phyloP scores from a whole-genome alignment of 1,140 invertebrate species.

The Leptinotarsa texana region DNA sequence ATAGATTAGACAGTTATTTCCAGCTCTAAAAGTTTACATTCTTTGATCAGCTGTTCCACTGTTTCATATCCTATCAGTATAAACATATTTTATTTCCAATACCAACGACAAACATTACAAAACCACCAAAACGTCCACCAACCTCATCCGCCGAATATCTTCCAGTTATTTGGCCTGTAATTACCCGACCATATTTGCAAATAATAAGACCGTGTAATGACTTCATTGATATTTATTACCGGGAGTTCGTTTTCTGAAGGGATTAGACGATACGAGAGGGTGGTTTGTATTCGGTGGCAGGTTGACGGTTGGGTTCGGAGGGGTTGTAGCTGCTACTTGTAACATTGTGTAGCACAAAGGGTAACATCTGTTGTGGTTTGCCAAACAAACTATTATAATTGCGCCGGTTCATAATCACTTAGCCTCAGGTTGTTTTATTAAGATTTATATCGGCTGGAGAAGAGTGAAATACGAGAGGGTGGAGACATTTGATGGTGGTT shows the following conservation, averaged over 20 bases:
- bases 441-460: constrained; percentile 12
- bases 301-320: constrained; percentile 24
- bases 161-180: constrained; percentile 20
- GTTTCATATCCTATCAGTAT: no score
- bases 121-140: not conserved
- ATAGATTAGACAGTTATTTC: no score
- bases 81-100: no score
- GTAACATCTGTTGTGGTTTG: constrained; percentile 45
- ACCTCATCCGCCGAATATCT: not conserved
- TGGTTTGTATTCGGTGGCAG: constrained; percentile 7
- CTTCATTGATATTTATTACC: constrained; percentile 29
- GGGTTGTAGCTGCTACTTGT: constrained; percentile 27
- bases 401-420: constrained; percentile 21
- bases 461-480: not conserved
- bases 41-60: no score
- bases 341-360: constrained; percentile 37
- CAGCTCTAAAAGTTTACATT: no score
- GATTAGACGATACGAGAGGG: constrained; percentile 9
- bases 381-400: constrained; percentile 34
- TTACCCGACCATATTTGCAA: constrained; percentile 23
- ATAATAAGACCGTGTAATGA: constrained; percentile 29
- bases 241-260: constrained; percentile 24
- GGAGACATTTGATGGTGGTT: not conserved
- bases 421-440: constrained; percentile 20
- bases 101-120: not conserved